Base-by-base conservation (phyloP, 2,888 invertebrate genomes). In the Drosophila multiciliata region DNA sequence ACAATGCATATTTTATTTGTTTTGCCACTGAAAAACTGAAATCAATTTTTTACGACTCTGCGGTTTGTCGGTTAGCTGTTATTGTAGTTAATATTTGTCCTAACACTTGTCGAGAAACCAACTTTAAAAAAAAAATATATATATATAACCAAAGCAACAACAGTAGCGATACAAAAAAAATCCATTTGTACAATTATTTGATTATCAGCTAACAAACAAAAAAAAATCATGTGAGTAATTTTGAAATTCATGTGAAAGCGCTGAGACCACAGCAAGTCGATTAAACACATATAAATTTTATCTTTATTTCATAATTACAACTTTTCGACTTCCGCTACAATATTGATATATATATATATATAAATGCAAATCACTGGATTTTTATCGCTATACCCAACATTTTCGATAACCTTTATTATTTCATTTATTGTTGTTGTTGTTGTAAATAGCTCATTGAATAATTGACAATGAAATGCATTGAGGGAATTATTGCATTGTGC, bases 41-140 rank as follows among this genome's bases (percentile, higher is more conserved):
- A 63, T 77, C 61, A 77, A 77, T 62, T 83, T 68, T 81, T 78
- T 74, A 72, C 70, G 62, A 71, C 58, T 67, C 17, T 82, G 84
- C 67, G 85, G 87, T 82, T 75, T 75, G 83, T 55, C 66, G 59
- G 38, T 68, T 68, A 57, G 67, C 69, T 82, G 68, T 82, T 69
- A 40, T 64, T 73, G 53, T 29, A 69, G 62, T 78, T 78, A 54
- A 70, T 78, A 78, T 78, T 83, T 87, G 73, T 84, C 59, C 82
- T 82, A 80, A 83, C 83, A 87, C 87, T 61, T 71, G 73, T 63
- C 78, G 59, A 20, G 55, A 23, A 4, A 4, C 42, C 12, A 49
- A 57, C 61, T 45, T 23, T 36, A 35, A 42, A 17, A 42, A 23
- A 26, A 50, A n/a, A n/a, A n/a, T n/a, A n/a, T 20, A 40, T 23